A percentile compares a stretch with the other conserved stretches of the same genome.
Conservation (phyloP, 1,140 invertebrate genomes). For the Cylas formicarius region DNA sequence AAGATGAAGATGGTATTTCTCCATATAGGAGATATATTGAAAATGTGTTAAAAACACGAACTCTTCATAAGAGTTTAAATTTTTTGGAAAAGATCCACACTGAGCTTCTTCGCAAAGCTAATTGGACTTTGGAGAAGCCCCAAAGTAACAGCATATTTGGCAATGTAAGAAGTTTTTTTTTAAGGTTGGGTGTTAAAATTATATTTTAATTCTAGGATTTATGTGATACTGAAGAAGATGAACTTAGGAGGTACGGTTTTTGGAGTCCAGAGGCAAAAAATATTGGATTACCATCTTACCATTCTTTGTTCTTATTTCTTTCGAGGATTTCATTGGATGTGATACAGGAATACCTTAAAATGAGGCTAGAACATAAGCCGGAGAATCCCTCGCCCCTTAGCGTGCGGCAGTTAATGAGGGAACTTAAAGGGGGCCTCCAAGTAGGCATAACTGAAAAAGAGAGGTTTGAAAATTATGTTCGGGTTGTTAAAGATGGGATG, state of each 20-base stretch:
- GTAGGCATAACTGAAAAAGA: conserved; percentile 71
- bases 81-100: conserved; percentile 66
- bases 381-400: conserved; percentile 78
- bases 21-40: conserved; percentile 71
- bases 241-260: conserved; percentile 57
- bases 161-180: conserved; percentile 15
- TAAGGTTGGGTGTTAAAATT: conserved; percentile 1
- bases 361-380: conserved; percentile 76
- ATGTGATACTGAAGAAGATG: conserved; percentile 35
- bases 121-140: conserved; percentile 58
- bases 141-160: conserved; percentile 32
- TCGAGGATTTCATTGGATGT: conserved; percentile 75
- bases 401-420: conserved; percentile 77
- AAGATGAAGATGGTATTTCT: conserved; percentile 38
- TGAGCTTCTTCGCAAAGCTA: conserved; percentile 58
- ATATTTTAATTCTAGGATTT: conserved; percentile 13
- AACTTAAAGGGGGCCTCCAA: conserved; percentile 73
- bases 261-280: conserved; percentile 69
- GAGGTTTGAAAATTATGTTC: conserved; percentile 63
- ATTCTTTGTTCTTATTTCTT: conserved; percentile 75
- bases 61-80: conserved; percentile 67
- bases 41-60: conserved; percentile 77
- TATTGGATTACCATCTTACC: conserved; percentile 76
- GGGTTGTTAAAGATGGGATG: conserved; percentile 48
- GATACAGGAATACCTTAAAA: conserved; percentile 77